Percentiles rank a stretch among this genome's conserved stretches.
Evolutionary conservation across 2,888 invertebrate genomes (phyloP).

Genomic region (Siphlonurus alternatus): DNA sequence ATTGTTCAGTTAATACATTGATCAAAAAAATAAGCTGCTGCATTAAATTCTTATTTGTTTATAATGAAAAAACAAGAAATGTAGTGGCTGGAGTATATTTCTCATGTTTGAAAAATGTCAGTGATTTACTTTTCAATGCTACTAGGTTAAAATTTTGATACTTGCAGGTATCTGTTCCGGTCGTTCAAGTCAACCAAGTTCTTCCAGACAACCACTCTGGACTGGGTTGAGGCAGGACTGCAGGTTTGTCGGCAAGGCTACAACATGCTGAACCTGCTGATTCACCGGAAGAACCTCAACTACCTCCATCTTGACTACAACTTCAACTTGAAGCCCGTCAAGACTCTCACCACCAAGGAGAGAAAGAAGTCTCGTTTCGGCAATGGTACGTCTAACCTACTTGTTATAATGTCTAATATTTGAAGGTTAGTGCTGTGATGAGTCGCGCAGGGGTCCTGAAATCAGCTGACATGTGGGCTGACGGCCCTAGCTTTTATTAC

Average conservation of each 20-base stretch:
- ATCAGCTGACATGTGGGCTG: conserved; percentile 20
- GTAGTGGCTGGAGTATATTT: too few species aligned
- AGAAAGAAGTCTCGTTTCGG: conserved; percentile 96
- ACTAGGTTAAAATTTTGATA: too few species aligned
- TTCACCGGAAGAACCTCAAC: conserved; percentile 98
- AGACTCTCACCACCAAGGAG: conserved; percentile 97
- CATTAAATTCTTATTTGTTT: too few species aligned
- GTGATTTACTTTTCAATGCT: too few species aligned
- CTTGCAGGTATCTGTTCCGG: conserved; percentile 70
- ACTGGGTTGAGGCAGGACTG: conserved; percentile 98
- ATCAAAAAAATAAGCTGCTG: neutral
- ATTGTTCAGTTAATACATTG: neutral
- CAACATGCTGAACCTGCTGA: conserved; percentile 97
- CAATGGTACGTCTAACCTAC: conserved; percentile 45
- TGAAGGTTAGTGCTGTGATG: conserved; percentile 17
- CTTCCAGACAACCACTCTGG: conserved; percentile 97
- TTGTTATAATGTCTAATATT: neutral
- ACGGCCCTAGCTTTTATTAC: conserved; percentile 13
- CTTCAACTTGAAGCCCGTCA: conserved; percentile 98
- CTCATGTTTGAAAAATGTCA: too few species aligned
- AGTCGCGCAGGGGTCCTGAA: conserved; percentile 21
- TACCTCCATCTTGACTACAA: conserved; percentile 99
- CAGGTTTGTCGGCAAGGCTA: conserved; percentile 98
- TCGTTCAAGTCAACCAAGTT: conserved; percentile 99
- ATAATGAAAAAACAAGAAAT: too few species aligned